A percentile compares a stretch with the other conserved stretches of the same genome.
These are phyloP conservation scores for Morone chrysops DNA, from an alignment of 2,113 vertebrate species.

Conservation along the genomic window DNA sequence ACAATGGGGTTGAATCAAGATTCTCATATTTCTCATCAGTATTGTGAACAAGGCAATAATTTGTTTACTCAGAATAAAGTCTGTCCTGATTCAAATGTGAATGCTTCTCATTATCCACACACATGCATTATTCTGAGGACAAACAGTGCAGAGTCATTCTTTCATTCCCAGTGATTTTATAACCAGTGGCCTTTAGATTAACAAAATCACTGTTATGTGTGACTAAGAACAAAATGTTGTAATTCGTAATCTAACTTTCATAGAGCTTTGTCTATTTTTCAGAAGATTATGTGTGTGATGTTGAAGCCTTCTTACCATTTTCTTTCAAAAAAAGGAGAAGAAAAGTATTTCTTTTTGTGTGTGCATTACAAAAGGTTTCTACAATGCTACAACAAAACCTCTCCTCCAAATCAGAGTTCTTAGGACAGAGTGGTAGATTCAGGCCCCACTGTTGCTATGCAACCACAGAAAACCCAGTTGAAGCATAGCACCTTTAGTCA, in stretches of 20 bases:
- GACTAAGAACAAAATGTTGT: slow-evolving; percentile 15
- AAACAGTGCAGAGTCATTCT: slow-evolving; percentile 14
- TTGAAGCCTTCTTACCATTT: slow-evolving; percentile 12
- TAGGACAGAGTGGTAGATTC: slow-evolving; percentile 38
- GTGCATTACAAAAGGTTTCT: slow-evolving; percentile 32
- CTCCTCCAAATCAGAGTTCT: slow-evolving; percentile 38
- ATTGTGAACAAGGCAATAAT: no score
- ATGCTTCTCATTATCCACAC: slow-evolving; percentile 43
- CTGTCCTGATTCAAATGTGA: no score
- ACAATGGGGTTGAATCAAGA: no score
- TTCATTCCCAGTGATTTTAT: slow-evolving; percentile 9
- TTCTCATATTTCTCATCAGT: no score
- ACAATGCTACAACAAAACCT: slow-evolving; percentile 34
- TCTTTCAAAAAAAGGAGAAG: background rate
- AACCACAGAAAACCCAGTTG: slow-evolving; percentile 55
- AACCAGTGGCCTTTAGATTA: slow-evolving; percentile 1
- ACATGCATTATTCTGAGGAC: slow-evolving; percentile 17
- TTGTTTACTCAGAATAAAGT: no score
- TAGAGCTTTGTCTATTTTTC: slow-evolving; percentile 11
- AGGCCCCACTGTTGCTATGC: slow-evolving; percentile 68
- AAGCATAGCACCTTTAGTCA: slow-evolving; percentile 49
- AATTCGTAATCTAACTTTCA: slow-evolving; percentile 9
- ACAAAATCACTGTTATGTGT: background rate
- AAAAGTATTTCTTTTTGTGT: background rate
- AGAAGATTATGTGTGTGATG: background rate